Evolutionary conservation across 2,113 vertebrate species (phyloP), one percentile per base, ranked within the genome.

Genomic region (Petrocephalus zakoni): DNA sequence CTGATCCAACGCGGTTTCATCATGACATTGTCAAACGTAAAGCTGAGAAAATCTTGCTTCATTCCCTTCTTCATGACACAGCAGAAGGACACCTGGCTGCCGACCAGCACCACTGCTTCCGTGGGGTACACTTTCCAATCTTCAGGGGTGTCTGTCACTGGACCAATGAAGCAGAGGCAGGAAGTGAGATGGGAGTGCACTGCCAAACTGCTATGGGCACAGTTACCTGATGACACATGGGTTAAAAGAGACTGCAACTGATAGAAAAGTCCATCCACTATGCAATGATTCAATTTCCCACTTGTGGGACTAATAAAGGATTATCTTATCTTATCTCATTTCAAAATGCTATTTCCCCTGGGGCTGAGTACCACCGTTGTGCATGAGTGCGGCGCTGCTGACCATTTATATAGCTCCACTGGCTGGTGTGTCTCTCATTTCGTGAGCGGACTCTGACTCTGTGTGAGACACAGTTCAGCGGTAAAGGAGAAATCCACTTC

Each of bases 101-200:
- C 94, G 2, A 91, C 94, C 0, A 53, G 0, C 13, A 93, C 83
- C 37, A 86, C 10, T 25, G 0, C 25, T 52, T 95, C 93, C n/a
- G 4, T n/a, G 72, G 95, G 95, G 72, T 82, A 94, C 25, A 94
- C 17, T 0, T 0, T 0, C 0, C n/a, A 10, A 0, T 47, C 29
- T 6, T 68, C 91, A 0, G 93, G 92, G 5, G 93, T 2, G 58
- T 95, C 95, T 0, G 8, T 88, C 89, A 94, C 95, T 96, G 90
- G 10, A 90, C 37, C n/a, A 7, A 51, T 2, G 56, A 53, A 13
- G 88, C 88, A 0, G 2, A 88, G 5, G 88, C 34, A 22, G 47
- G 11, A 84, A 86, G 8, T 13, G 83, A n/a, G 11, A 61, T 22
- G 22, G 46, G 19, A 84, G 0, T 37, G 53, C 1, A 37, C 21